Evolutionary conservation across 1,140 invertebrate species (phyloP), one percentile per base, ranked within the genome.

Genomic region (Zaprionus taronus): DNA sequence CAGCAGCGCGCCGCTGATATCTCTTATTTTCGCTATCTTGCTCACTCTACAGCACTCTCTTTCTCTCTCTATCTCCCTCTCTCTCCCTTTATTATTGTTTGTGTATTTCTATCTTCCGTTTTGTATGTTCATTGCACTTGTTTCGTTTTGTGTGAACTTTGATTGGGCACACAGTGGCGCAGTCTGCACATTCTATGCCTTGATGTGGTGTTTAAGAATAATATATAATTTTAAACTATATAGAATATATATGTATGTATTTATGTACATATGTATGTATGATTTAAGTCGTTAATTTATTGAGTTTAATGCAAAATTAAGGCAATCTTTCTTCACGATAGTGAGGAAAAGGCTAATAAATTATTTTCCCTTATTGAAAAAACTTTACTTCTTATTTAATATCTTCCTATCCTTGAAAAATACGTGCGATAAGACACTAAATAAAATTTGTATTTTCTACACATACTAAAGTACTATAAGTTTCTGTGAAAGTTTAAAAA

Each of bases 11-110:
- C 38, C 34, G 51, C 53, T 66, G 63, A 26, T 58, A 58, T 67
- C 65, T 64, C 44, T 24, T 71, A 55, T 9, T 34, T 36, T 64
- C 31, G 49, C 53, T 81, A 64, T 70, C 80, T 72, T 57, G 58
- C 57, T 72, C 31, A 47, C 64, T n/a, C 34, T 63, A 28, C 20
- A 31, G 20, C 53, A n/a, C 20, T 22, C 22, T 41, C 31, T 38
- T 31, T 20, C 44, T 26, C 47, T 14, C 44, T 51, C 28, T 34
- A 31, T 12, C 44, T 51, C 28, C 24, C 55, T 47, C 49, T 20
- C 26, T 53, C 28, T 5, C 34, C 36, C 66, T 12, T 41, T 44
- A 60, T 63, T 34, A 31, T 22, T 56, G 4, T 56, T 51, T 36
- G 31, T 66, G 51, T 66, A 22, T 26, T 26, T 31, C 53, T 56